phyloP scores from a whole-genome alignment of 2,113 vertebrate genomes.

The Archocentrus centrarchus region DNA sequence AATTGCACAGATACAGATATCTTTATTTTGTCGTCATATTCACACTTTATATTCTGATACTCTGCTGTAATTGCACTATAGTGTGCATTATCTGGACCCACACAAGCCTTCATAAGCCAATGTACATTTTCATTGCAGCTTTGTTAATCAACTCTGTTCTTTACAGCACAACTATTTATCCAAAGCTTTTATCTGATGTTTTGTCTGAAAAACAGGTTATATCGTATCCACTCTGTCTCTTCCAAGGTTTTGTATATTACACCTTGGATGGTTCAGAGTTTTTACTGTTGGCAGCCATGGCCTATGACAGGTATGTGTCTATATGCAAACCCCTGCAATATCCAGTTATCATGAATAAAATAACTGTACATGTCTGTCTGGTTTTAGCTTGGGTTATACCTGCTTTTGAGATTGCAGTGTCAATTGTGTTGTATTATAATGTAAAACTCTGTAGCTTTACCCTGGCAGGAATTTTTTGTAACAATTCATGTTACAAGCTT shows the following conservation, averaged over 20 bases:
- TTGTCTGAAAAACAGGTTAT: conserved; percentile 34
- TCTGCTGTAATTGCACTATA: conserved; percentile 21
- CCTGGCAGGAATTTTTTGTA: too few relatives aligned
- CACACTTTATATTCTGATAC: conserved; percentile 11
- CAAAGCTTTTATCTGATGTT: background rate
- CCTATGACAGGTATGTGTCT: too few relatives aligned
- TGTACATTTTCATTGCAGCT: conserved; percentile 59
- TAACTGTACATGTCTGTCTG: background rate
- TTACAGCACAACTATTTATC: conserved; percentile 29
- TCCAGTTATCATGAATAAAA: too few relatives aligned
- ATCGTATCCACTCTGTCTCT: conserved; percentile 19
- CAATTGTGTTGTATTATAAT: background rate
- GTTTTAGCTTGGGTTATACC: conserved; percentile 23
- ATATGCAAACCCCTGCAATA: too few relatives aligned
- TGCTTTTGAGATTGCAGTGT: background rate
- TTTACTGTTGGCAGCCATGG: too few relatives aligned
- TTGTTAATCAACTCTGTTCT: conserved; percentile 31
- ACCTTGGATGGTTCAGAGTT: too few relatives aligned
- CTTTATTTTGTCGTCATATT: background rate
- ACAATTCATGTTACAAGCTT: too few relatives aligned
- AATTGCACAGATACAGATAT: background rate
- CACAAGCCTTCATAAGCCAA: conserved; percentile 42
- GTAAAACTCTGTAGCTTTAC: background rate
- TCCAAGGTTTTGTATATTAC: conserved; percentile 34
- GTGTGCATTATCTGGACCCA: background rate